Conservation (phyloP, 2,888 invertebrate species). For the Heteropelma amictum region DNA sequence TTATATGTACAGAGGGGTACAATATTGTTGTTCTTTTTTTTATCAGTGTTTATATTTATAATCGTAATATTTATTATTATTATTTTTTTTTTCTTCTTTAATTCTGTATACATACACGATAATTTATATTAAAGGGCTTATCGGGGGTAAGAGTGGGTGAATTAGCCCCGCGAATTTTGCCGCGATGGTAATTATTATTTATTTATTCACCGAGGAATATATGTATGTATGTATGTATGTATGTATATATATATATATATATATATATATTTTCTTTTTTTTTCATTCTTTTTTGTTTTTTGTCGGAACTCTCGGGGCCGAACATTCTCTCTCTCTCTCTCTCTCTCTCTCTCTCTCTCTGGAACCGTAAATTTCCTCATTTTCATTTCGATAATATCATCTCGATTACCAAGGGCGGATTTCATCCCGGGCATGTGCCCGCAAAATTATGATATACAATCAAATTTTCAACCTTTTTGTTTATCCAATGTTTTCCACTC, state of each 20-base stretch:
- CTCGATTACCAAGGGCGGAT: conserved; percentile 30
- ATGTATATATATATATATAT: neutral
- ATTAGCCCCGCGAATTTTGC: conserved; percentile 57
- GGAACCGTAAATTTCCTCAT: conserved; percentile 49
- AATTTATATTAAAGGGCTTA: conserved; percentile 74
- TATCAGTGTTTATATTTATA: conserved; percentile 75
- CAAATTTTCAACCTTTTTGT: neutral
- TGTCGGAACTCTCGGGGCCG: conserved; percentile 13
- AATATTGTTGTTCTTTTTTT: conserved; percentile 75
- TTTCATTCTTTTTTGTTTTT: neutral
- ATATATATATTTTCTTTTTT: neutral
- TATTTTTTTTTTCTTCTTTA: conserved; percentile 68
- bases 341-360: conserved; percentile 47
- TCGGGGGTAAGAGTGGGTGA: conserved; percentile 41
- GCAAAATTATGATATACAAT: neutral
- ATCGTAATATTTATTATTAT: conserved; percentile 73
- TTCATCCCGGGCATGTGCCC: neutral
- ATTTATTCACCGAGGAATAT: conserved; percentile 23
- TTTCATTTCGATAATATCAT: neutral
- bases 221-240: neutral
- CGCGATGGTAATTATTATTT: conserved; percentile 46
- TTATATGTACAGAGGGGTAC: conserved; percentile 78
- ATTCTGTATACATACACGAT: conserved; percentile 77
- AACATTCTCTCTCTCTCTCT: conserved; percentile 2
- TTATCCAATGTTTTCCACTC: neutral